phyloP scores from a whole-genome alignment of 2,113 vertebrate species.

The Sander vitreus region DNA sequence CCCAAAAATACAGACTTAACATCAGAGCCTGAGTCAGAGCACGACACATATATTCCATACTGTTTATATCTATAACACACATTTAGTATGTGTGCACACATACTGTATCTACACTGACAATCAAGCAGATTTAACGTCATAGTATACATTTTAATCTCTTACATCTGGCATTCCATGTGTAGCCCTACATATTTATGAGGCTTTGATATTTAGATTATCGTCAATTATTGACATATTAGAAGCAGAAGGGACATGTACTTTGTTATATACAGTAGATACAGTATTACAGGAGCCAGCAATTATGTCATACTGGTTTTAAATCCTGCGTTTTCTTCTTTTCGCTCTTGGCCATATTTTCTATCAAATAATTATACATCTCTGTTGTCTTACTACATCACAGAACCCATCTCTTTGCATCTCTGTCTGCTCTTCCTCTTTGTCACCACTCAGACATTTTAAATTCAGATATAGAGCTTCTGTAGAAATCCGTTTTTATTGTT shows the following conservation, averaged over 20 bases:
- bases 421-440: background rate
- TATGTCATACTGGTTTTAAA: background rate
- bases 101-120: background rate
- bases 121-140: conserved; percentile 27
- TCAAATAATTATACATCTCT: background rate
- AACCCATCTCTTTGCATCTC: background rate
- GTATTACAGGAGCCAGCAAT: background rate
- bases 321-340: background rate
- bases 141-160: conserved; percentile 45
- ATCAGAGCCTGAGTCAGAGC: background rate
- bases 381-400: background rate
- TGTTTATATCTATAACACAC: conserved; percentile 1
- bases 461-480: background rate
- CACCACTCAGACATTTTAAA: conserved; percentile 6
- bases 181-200: conserved; percentile 28
- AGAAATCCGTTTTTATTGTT: background rate
- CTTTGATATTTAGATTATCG: conserved; percentile 38
- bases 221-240: conserved; percentile 6
- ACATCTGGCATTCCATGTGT: conserved; percentile 50
- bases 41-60: background rate
- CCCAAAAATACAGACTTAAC: conserved; percentile 3
- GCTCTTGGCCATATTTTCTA: background rate
- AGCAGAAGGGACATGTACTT: conserved; percentile 11
- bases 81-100: conserved; percentile 2
- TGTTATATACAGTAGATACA: background rate